Percentiles rank a stretch among this genome's conserved stretches.
These are phyloP conservation scores for Drosophila pseudotalamancana DNA, from an alignment of 2,888 invertebrate genomes.

Conservation along the genomic window DNA sequence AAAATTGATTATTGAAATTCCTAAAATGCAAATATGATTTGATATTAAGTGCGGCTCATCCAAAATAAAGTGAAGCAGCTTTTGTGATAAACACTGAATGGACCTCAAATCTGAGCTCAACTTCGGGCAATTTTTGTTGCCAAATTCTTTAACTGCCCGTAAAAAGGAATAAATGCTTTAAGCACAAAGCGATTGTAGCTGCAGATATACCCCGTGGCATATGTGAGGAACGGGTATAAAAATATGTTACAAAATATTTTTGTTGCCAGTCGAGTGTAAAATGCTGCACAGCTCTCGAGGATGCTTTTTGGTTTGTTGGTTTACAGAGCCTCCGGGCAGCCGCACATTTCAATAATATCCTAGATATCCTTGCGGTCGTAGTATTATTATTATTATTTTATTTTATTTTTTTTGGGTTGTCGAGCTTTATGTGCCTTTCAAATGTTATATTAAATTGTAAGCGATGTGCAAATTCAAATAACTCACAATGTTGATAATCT, in stretches of 20 bases:
- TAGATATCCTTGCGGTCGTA: slow-evolving; percentile 29
- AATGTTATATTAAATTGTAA: slow-evolving; percentile 59
- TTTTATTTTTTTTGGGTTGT: slow-evolving; percentile 27
- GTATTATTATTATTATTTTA: not conserved
- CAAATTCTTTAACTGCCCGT: not conserved
- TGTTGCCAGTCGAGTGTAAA: slow-evolving; percentile 47
- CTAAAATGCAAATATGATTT: no score
- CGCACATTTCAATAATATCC: slow-evolving; percentile 54
- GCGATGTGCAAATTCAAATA: slow-evolving; percentile 64
- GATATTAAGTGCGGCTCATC: no score
- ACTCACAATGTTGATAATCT: slow-evolving; percentile 40
- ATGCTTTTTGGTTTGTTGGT: slow-evolving; percentile 17
- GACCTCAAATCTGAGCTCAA: not conserved
- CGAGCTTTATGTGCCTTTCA: slow-evolving; percentile 50
- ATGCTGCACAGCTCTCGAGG: slow-evolving; percentile 41
- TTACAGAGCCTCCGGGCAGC: slow-evolving; percentile 39
- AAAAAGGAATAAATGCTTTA: no score
- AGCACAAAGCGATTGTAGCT: no score
- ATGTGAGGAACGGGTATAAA: slow-evolving; percentile 10
- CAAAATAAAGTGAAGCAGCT: no score
- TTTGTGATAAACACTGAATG: no score
- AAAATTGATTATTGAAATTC: no score
- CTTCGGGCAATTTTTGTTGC: not conserved
- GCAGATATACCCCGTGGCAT: slow-evolving; percentile 9
- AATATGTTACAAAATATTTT: slow-evolving; percentile 38